Base-by-base conservation (phyloP, 2,797 vertebrate genomes). In the Periophthalmus magnuspinnatus region DNA sequence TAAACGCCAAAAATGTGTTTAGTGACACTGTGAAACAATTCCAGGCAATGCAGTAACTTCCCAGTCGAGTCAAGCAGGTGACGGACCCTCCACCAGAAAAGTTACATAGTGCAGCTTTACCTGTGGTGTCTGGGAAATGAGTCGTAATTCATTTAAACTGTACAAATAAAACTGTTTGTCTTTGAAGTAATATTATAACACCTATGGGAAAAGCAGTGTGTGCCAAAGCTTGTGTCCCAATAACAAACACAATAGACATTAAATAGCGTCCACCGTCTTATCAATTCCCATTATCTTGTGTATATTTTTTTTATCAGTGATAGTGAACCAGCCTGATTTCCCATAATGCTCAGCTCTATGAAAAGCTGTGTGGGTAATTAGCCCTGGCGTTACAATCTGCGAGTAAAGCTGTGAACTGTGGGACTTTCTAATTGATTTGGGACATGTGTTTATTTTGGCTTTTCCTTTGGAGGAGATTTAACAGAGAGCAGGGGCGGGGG, bases 151-250 rank as follows among this genome's bases (percentile, higher is more conserved):
- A 72, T 68, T 79, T 75, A 74, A 82, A 73, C 38, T 54, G 33
- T 21, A 47, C 76, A 68, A 80, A 80, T 60, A 47, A 28, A 80
- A 86, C 80, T 73, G 61, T 83, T 76, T 82, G 71, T 64, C 16
- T 55, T 60, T 50, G 9, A 38, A 28, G 33, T 16, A 68, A 65
- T 69, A 54, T 65, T 62, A 65, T 63, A 66, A 65, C 68, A 77
- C 77, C 76, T 81, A 86, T 92, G 90, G 88, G 92, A 93, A 90
- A 77, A 62, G 76, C 71, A 70, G 45, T 92, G 88, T 93, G 82
- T 89, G 81, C 82, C 77, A 45, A 88, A 92, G 90, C 90, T 90
- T 88, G 84, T 89, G 88, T 81, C 81, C 74, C 82, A 84, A 58
- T 70, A 84, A 85, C 91, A 81, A 38, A 91, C 24, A 83, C 64